Evolutionary conservation across 2,888 invertebrate genomes (phyloP).

Genomic region (Agrypnus murinus): DNA sequence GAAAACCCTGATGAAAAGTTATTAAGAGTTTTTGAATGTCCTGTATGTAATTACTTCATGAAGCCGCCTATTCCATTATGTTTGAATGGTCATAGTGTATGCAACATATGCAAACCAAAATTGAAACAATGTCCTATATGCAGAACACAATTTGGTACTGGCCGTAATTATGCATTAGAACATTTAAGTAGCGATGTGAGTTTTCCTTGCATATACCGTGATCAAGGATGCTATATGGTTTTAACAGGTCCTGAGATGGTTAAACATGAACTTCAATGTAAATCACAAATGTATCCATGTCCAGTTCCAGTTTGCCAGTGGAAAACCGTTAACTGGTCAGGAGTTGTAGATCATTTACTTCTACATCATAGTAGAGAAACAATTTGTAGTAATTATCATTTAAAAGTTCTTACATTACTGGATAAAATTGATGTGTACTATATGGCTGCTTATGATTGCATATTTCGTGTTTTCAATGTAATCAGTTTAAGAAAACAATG

Average conservation of each 20-base stretch:
- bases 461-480: conserved; percentile 62
- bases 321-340: conserved; percentile 51
- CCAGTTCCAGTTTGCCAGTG: conserved; percentile 59
- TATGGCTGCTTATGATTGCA: conserved; percentile 58
- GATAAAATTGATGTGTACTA: conserved; percentile 58
- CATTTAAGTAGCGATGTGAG: conserved; percentile 61
- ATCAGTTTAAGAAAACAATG: conserved; percentile 53
- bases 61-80: conserved; percentile 66
- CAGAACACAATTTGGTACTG: conserved; percentile 62
- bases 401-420: conserved; percentile 48
- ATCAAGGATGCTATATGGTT: conserved; percentile 61
- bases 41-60: conserved; percentile 66
- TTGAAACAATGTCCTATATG: conserved; percentile 65
- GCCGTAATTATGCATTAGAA: conserved; percentile 65
- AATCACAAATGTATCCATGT: conserved; percentile 61
- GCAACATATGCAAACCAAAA: conserved; percentile 63
- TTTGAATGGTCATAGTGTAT: conserved; percentile 65
- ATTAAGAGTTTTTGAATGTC: conserved; percentile 64
- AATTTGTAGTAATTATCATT: conserved; percentile 39
- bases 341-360: conserved; percentile 49
- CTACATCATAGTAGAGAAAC: conserved; percentile 48
- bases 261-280: conserved; percentile 62
- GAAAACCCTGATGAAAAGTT: conserved; percentile 60
- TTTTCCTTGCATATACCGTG: conserved; percentile 64
- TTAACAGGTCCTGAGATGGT: conserved; percentile 56